Percentiles rank a stretch among this genome's conserved stretches.
These are phyloP conservation scores for Hapalemur alaotrensis DNA, from an alignment of 2,797 vertebrate genomes.

Conservation along the genomic window DNA sequence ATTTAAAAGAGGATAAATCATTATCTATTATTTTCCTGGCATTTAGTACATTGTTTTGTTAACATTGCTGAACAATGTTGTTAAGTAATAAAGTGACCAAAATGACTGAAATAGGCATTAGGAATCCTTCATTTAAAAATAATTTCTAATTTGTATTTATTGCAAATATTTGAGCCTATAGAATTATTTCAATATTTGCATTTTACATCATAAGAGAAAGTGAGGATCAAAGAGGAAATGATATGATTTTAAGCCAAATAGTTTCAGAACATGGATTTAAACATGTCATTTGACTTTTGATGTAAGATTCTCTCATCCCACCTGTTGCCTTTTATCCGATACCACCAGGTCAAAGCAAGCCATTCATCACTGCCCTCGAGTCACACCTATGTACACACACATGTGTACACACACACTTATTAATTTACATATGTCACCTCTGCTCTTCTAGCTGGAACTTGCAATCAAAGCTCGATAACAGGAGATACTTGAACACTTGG, in stretches of 20 bases:
- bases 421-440: not conserved
- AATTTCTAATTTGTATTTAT: not conserved
- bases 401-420: rapidly evolving
- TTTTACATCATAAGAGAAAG: not conserved
- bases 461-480: not conserved
- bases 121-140: not conserved
- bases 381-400: not conserved
- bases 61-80: not conserved
- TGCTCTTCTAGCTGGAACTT: not conserved
- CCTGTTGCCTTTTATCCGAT: not conserved
- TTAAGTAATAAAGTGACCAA: not conserved
- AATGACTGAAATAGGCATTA: not conserved
- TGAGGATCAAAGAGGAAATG: not conserved
- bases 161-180: not conserved
- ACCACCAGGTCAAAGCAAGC: not conserved
- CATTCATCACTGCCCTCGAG: not conserved
- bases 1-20: not conserved
- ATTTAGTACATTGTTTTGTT: not conserved
- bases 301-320: not conserved
- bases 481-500: not conserved
- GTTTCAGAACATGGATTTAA: not conserved
- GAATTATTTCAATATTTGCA: not conserved
- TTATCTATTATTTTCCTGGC: not conserved
- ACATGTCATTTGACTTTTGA: not conserved
- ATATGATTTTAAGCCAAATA: not conserved